These are phyloP conservation scores for Zele albiditarsus DNA, from an alignment of 2,888 invertebrate species.

Conservation along the genomic window DNA sequence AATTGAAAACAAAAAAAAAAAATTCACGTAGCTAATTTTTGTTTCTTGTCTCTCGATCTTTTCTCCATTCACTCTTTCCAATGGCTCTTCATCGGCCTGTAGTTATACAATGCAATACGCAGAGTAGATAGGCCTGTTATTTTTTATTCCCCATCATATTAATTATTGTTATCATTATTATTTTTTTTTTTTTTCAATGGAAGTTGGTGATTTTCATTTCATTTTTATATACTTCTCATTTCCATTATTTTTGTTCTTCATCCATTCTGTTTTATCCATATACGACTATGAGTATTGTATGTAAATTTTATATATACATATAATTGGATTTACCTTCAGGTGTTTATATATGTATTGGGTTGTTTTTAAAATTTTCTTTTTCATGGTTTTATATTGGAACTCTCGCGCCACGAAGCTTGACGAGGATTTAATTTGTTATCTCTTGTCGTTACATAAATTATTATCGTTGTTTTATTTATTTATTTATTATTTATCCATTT, in stretches of 20 bases:
- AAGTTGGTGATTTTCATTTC: conserved; percentile 45
- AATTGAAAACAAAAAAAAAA: neutral
- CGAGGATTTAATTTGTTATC: conserved; percentile 7
- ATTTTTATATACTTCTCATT: neutral
- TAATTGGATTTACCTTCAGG: conserved; percentile 35
- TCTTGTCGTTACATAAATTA: neutral
- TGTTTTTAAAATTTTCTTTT: neutral
- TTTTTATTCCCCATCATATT: conserved; percentile 40
- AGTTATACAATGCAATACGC: conserved; percentile 48
- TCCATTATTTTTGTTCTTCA: neutral
- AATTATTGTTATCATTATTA: conserved; percentile 32
- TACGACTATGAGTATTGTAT: neutral
- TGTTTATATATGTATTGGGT: conserved; percentile 26
- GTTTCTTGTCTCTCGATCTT: neutral
- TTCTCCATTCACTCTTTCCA: neutral
- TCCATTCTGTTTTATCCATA: conserved; percentile 6
- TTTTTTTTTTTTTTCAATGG: conserved; percentile 41
- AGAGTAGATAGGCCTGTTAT: conserved; percentile 59
- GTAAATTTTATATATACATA: conserved; percentile 45
- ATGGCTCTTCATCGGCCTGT: conserved; percentile 40
- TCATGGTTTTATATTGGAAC: conserved; percentile 10
- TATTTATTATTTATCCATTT: conserved; percentile 31
- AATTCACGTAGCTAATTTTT: neutral
- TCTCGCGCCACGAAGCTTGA: conserved; percentile 31
- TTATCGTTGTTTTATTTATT: conserved; percentile 33